Base-by-base conservation (phyloP, 2,113 vertebrate genomes). In the Tenrec ecaudatus region DNA sequence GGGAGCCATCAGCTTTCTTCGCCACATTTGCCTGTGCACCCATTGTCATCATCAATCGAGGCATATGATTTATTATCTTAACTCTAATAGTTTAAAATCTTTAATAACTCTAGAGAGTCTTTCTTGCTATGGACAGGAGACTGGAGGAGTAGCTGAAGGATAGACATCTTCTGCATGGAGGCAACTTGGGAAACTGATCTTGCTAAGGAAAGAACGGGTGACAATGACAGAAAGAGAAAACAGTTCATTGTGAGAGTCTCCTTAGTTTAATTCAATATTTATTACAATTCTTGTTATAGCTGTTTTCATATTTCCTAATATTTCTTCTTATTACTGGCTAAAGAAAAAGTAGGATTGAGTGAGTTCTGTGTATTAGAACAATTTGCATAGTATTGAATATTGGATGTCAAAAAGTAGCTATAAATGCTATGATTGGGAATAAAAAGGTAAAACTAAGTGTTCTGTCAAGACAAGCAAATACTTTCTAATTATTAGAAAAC, bases 301-400 rank as follows among this genome's bases (percentile, higher is more conserved):
- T 62, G 43, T 71, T 96, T 80, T 3, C 25, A 69, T 86, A 25
- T 77, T 89, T 93, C 3, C 88, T 58, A 10, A 84, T 3, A 62
- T 78, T 4, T 76, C 15, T 78, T 90, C 79, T 90, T 53, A 53
- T 92, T 0, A 77, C 94, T 69, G 17, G 9, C 22, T 86, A 57
- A 90, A 78, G 20, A 88, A 6, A 83, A 57, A 53, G 3, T 0
- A 58, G 0, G 0, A 19, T 6, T 80, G 2, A 79, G 27, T 47
- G 27, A 91, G 47, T 4, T 77, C 29, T 79, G 53, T 36, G 1
- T 71, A n/a, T 77, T 66, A 88, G 91, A 78, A 60, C 10, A 66
- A 47, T 31, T 31, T 22, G 75, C 16, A 71, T 20, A 78, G 1
- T 33, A 88, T 14, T 87, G 12, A 38, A 82, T 71, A 78, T 71